Evolutionary conservation across 2,797 vertebrate genomes (phyloP), one percentile per base, ranked within the genome.

Genomic region (Onychomys leucogaster): DNA sequence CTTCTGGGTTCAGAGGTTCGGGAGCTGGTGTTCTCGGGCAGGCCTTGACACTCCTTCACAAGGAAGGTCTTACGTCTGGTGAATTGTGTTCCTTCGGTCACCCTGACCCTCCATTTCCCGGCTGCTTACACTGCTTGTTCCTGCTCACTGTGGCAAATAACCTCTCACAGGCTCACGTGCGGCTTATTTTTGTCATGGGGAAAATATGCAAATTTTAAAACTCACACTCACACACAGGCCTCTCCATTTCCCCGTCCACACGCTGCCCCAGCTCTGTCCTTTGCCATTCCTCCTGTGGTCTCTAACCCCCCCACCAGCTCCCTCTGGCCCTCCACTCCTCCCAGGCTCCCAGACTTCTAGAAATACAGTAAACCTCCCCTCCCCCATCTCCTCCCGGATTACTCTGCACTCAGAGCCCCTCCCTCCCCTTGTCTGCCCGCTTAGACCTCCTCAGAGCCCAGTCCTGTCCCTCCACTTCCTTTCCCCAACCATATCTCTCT

Each of bases 401-500:
- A 9, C 84, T 76, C 46, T 14, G 3, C 91, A 75, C 49, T 29
- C 12, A 9, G 32, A n/a, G 77, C 88, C 78, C 97, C 71, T 49
- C 67, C 41, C 46, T 41, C 27, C 89, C 71, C 34, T 46, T 0
- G 17, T 27, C 89, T 25, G 71, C 55, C 57, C 41, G 71, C 27
- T 46, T 65, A 65, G 63, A 23, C 43, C 8, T 21, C 21, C 5
- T 52, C 57, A 14, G 86, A 32, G 77, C 63, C 65, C 86, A 46
- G 80, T 19, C 83, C n/a, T 10, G 55, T 32, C 23, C 94, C 91
- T 80, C 69, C 0, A 25, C 92, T 98, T 97, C 98, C 97, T 90
- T 37, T 85, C 19, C 52, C 43, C 78, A 86, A 57, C 55, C 91
- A 87, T 98, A 98, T 98, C 98, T 97, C 49, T 0, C 65, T 63